A percentile compares a stretch with the other conserved stretches of the same genome.
Conservation (phyloP, 2,113 vertebrate genomes). For the Pseudorectes ferrugineus region DNA sequence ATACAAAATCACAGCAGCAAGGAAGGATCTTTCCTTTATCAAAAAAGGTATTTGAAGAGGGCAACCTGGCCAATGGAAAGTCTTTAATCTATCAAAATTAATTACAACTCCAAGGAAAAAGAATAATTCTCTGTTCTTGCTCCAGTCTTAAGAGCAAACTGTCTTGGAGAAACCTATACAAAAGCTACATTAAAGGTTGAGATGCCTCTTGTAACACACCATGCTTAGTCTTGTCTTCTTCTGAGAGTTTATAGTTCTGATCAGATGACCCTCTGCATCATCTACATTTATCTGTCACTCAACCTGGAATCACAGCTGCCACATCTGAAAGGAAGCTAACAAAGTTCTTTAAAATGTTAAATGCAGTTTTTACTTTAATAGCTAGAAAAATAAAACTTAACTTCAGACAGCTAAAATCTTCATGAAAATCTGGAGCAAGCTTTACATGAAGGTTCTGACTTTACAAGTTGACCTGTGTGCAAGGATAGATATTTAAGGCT, state of each 20-base stretch:
- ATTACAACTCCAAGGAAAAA: neutral
- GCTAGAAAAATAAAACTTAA: neutral
- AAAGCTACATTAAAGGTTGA: neutral
- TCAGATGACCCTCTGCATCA: neutral
- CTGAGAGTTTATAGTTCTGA: neutral
- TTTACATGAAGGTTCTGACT: neutral
- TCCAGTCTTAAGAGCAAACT: neutral
- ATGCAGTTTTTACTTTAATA: neutral
- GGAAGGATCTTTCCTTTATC: neutral
- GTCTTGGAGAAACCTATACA: neutral
- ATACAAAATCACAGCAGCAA: neutral
- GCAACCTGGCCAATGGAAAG: neutral
- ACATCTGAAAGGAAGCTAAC: neutral
- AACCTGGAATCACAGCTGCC: neutral
- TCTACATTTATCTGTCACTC: neutral
- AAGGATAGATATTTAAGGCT: neutral
- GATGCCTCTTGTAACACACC: neutral
- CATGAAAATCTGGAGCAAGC: neutral
- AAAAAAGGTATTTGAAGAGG: neutral
- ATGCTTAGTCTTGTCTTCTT: neutral
- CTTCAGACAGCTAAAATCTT: neutral
- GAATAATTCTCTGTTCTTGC: neutral
- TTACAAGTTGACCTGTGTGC: neutral
- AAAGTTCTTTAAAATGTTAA: neutral
- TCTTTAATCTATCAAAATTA: neutral